Percentiles rank a stretch among this genome's conserved stretches.
These are phyloP conservation scores for Cephonodes hylas DNA, from an alignment of 2,888 invertebrate species.

Conservation along the genomic window DNA sequence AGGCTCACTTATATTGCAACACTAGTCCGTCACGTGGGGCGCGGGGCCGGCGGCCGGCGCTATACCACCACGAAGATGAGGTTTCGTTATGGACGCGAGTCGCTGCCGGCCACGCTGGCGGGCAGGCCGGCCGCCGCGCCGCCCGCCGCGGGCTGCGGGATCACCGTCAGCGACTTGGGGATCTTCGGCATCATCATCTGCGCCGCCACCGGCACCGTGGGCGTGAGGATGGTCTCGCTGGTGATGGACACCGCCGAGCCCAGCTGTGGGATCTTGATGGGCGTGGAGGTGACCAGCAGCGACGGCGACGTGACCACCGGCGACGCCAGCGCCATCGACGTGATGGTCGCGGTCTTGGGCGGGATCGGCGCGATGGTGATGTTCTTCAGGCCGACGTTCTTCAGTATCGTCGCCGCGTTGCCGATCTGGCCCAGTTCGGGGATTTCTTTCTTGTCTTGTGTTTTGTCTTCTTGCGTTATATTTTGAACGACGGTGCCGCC, in stretches of 20 bases:
- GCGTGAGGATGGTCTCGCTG: slow-evolving; percentile 49
- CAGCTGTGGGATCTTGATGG: slow-evolving; percentile 58
- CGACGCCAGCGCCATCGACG: slow-evolving; percentile 50
- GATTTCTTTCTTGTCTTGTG: slow-evolving; percentile 44
- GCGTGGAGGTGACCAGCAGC: slow-evolving; percentile 45
- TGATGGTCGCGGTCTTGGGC: slow-evolving; percentile 64
- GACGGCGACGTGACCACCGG: slow-evolving; percentile 44
- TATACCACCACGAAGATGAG: slow-evolving; percentile 57
- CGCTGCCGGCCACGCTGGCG: slow-evolving; percentile 23
- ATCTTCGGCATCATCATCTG: slow-evolving; percentile 86
- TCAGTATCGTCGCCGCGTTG: slow-evolving; percentile 70
- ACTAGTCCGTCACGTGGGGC: slow-evolving; percentile 29
- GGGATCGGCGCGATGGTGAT: slow-evolving; percentile 75
- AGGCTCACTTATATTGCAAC: slow-evolving; percentile 7
- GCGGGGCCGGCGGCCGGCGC: slow-evolving; percentile 32
- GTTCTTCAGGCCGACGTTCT: slow-evolving; percentile 74
- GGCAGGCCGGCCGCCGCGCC: too few relatives aligned
- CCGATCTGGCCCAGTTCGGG: slow-evolving; percentile 49
- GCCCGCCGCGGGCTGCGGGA: slow-evolving; percentile 80
- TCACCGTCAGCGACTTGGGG: slow-evolving; percentile 90
- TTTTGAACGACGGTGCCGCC: slow-evolving; percentile 64
- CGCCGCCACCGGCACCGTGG: slow-evolving; percentile 44
- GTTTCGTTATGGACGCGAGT: slow-evolving; percentile 66
- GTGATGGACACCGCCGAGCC: slow-evolving; percentile 61
- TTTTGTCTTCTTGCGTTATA: slow-evolving; percentile 42